These are phyloP conservation scores for Nyctereutes procyonoides DNA, from an alignment of 2,113 vertebrate species.

Conservation along the genomic window DNA sequence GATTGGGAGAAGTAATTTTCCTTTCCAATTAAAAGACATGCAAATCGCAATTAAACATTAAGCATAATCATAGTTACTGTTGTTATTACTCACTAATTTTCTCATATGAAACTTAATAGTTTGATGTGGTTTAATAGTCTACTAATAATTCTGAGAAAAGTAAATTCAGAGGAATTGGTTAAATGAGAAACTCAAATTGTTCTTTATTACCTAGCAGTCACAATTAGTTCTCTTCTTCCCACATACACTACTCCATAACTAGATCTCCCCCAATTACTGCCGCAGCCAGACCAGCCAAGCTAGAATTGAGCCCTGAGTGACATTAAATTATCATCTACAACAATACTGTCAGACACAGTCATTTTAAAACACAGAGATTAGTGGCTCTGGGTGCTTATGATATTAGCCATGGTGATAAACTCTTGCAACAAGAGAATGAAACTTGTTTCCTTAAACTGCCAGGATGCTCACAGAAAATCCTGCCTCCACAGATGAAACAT, in stretches of 20 bases:
- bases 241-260: not conserved
- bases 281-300: not conserved
- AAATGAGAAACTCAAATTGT: not conserved
- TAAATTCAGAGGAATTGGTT: not conserved
- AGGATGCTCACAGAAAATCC: not conserved
- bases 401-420: not conserved
- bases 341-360: not conserved
- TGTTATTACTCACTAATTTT: not conserved
- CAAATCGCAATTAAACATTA: not conserved
- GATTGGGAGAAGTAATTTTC: not conserved
- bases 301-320: not conserved
- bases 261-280: not conserved
- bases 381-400: not conserved
- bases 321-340: not conserved
- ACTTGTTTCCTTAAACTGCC: not conserved
- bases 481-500: not conserved
- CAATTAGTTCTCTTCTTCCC: not conserved
- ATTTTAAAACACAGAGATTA: not conserved
- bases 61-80: not conserved
- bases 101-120: not conserved
- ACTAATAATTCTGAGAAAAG: not conserved
- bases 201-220: not conserved
- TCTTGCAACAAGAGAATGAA: not conserved
- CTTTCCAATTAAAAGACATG: not conserved
- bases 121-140: not conserved